A percentile compares a stretch with the other conserved stretches of the same genome.
Evolutionary conservation across 2,797 vertebrate genomes (phyloP).

Genomic region (Smutsia gigantea): DNA sequence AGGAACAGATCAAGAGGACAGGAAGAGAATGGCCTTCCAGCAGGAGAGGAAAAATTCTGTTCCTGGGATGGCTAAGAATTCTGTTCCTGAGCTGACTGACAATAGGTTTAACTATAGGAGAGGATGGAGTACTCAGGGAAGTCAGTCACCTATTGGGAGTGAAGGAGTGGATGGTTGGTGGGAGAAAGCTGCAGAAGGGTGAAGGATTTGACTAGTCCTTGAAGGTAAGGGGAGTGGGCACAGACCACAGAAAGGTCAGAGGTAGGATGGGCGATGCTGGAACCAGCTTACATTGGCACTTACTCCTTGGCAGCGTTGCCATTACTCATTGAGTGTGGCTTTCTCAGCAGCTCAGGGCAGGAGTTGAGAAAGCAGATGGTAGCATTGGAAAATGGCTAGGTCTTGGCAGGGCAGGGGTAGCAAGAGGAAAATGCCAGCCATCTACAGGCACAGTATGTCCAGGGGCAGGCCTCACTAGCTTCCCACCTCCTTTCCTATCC

Average conservation of each 20-base stretch:
- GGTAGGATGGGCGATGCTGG: neutral
- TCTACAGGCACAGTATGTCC: neutral
- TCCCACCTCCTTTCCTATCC: neutral
- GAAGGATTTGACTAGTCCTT: neutral
- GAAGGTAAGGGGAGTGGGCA: neutral
- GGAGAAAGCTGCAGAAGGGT: neutral
- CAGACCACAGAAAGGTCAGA: neutral
- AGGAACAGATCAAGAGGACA: neutral
- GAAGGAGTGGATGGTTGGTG: neutral
- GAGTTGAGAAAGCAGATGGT: slow-evolving; percentile 65
- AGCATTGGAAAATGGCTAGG: slow-evolving; percentile 13
- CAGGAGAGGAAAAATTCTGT: neutral
- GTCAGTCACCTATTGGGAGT: neutral
- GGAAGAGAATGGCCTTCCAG: neutral
- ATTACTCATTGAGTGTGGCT: neutral
- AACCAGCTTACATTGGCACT: neutral
- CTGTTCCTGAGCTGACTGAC: neutral
- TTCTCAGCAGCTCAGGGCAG: slow-evolving; percentile 28
- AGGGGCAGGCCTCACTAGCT: neutral
- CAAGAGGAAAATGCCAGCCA: slow-evolving; percentile 6
- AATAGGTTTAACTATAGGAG: neutral
- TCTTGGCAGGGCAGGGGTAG: neutral
- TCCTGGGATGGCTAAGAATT: neutral
- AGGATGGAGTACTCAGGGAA: neutral
- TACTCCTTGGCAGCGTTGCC: neutral